Evolutionary conservation across 2,888 invertebrate species (phyloP).

Genomic region (Cantharis lateralis): DNA sequence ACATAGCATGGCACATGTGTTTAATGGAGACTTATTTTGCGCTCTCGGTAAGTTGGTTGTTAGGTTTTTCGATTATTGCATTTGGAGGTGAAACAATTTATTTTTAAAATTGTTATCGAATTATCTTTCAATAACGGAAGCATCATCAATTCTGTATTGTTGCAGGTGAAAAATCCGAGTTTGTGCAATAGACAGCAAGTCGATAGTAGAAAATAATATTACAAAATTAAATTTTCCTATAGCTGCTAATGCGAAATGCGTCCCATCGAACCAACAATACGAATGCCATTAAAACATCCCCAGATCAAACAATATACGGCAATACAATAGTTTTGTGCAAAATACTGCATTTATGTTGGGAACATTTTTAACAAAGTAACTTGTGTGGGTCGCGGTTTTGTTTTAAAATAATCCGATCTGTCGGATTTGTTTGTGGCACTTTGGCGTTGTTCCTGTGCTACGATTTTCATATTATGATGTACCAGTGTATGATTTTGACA

Average conservation of each 20-base stretch:
- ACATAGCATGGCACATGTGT: constrained; percentile 41
- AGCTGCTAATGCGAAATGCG: background rate
- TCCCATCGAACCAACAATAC: background rate
- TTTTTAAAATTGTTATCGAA: background rate
- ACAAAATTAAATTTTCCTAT: background rate
- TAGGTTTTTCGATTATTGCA: constrained; percentile 38
- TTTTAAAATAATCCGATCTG: constrained; percentile 33
- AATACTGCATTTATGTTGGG: background rate
- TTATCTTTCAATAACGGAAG: background rate
- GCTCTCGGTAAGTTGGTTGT: constrained; percentile 40
- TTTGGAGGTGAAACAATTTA: constrained; percentile 14
- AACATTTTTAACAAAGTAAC: constrained; percentile 6
- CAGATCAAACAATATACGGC: background rate
- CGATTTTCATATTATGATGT: constrained; percentile 51
- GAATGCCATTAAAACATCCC: background rate
- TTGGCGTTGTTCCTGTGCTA: constrained; percentile 44
- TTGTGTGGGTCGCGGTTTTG: constrained; percentile 21
- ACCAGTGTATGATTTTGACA: constrained; percentile 53
- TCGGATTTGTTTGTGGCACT: constrained; percentile 45
- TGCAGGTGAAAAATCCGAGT: background rate
- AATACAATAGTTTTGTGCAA: background rate
- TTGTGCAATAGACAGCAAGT: background rate
- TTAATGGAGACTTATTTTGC: constrained; percentile 37
- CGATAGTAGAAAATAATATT: background rate
- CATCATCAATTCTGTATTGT: background rate